These are phyloP conservation scores for Chrysotoxum bicinctum DNA, from an alignment of 2,888 invertebrate species.

Conservation along the genomic window DNA sequence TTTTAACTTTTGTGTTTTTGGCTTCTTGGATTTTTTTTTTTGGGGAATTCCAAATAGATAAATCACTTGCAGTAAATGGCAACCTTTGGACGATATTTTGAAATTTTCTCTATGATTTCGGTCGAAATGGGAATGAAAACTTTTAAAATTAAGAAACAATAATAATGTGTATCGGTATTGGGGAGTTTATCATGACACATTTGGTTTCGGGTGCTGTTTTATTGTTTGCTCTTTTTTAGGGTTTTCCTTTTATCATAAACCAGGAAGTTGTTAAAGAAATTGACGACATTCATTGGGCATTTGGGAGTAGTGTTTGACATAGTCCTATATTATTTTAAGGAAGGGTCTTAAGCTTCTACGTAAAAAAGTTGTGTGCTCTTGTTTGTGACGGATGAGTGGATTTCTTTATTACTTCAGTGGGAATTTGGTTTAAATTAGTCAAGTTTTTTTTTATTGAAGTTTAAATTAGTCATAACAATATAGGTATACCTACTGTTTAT, in stretches of 20 bases:
- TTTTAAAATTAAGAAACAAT: conserved; percentile 30
- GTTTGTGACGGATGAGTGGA: neutral
- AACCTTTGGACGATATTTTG: conserved; percentile 50
- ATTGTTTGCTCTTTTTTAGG: conserved; percentile 29
- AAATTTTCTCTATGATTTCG: conserved; percentile 55
- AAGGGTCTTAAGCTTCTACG: neutral
- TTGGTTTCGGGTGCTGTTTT: conserved; percentile 28
- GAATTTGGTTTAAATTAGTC: too few species aligned
- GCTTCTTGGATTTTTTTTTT: conserved; percentile 64
- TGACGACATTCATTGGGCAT: conserved; percentile 51
- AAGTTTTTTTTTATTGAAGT: too few species aligned
- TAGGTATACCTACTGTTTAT: too few species aligned
- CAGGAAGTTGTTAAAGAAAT: conserved; percentile 30
- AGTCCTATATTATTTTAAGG: neutral
- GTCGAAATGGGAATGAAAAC: conserved; percentile 37
- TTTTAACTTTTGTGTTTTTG: conserved; percentile 61
- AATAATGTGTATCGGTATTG: neutral
- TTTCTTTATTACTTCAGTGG: too few species aligned
- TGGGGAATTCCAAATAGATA: conserved; percentile 56
- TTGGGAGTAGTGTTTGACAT: conserved; percentile 26
- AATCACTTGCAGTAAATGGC: conserved; percentile 71
- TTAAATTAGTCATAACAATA: too few species aligned
- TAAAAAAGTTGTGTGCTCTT: neutral
- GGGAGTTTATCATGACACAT: conserved; percentile 45
- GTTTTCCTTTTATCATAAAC: conserved; percentile 29